A percentile compares a stretch with the other conserved stretches of the same genome.
Conservation (phyloP, 35 echinoderm and acorn worm genomes). For the Heliocidaris erythrogramma region DNA sequence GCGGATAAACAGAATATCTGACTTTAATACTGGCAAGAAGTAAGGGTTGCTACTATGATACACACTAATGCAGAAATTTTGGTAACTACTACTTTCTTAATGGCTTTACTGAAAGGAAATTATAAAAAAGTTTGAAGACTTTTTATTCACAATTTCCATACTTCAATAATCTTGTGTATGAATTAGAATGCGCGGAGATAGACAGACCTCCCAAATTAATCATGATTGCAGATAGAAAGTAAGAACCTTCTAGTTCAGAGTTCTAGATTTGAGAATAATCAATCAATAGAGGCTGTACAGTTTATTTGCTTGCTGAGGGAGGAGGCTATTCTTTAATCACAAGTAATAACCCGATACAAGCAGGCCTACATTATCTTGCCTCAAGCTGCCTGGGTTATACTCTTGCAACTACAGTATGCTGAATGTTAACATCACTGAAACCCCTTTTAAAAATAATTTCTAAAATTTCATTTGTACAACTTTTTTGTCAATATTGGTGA, state of each 20-base stretch:
- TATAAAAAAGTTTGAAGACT: no score
- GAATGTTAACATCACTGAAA: no score
- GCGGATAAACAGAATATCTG: no score
- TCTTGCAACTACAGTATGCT: not conserved
- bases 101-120: no score
- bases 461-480: no score
- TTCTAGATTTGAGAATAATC: not conserved
- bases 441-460: no score
- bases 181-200: not conserved
- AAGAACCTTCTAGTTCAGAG: not conserved
- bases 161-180: not conserved
- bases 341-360: not conserved
- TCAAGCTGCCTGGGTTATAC: not conserved
- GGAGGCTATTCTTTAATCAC: not conserved
- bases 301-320: not conserved
- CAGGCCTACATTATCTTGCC: not conserved
- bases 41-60: no score
- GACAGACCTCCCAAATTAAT: not conserved
- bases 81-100: no score
- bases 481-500: no score
- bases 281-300: not conserved
- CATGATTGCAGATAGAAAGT: not conserved
- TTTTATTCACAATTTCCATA: not conserved
- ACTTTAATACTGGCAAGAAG: no score
- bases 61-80: no score